Evolutionary conservation across 2,797 vertebrate genomes (phyloP), one percentile per base, ranked within the genome.

Genomic region (Amblyraja radiata): DNA sequence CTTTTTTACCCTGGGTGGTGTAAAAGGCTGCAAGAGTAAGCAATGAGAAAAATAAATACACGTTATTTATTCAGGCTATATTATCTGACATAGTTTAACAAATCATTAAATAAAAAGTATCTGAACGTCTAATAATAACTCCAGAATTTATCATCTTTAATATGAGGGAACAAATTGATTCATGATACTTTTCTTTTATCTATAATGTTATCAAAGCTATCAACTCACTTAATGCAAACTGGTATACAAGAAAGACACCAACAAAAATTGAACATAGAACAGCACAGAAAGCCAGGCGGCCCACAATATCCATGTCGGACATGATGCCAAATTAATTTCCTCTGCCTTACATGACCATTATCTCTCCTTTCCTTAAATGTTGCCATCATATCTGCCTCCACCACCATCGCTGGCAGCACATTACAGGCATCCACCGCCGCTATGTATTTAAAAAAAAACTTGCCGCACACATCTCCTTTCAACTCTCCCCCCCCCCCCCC

Each of bases 1-100:
- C 91, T 97, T 98, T 90, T 94, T 96, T 1, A 97, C 95, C 39
- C 90, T 94, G 0, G 94, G 94, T 32, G 98, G 98, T 92, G 98
- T 99, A 61, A 93, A 0, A 0, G 96, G 94, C 98, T 99, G 90
- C 0, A 94, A 95, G 81, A 74, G 18, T n/a, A 93, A 25, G 65
- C 28, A 46, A 83, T 68, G 65, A 90, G 74, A 25, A 88, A 90
- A 79, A 32, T n/a, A n/a, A 80, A 25, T 32, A 36, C 8, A 32
- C 5, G 61, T 36, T 88, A 36, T 6, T 68, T 36, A 88, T 88
- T 88, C n/a, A 68, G 13, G 61, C 32, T 68, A 10, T 36, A 18
- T 14, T 74, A 5, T 25, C 36, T 74, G 32, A 73, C 74, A 73
- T 74, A 46, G 11, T 6, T 73, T 91, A 88, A 68, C 10, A 36